phyloP scores from a whole-genome alignment of 2,113 vertebrate genomes.

The Ornithorhynchus anatinus region DNA sequence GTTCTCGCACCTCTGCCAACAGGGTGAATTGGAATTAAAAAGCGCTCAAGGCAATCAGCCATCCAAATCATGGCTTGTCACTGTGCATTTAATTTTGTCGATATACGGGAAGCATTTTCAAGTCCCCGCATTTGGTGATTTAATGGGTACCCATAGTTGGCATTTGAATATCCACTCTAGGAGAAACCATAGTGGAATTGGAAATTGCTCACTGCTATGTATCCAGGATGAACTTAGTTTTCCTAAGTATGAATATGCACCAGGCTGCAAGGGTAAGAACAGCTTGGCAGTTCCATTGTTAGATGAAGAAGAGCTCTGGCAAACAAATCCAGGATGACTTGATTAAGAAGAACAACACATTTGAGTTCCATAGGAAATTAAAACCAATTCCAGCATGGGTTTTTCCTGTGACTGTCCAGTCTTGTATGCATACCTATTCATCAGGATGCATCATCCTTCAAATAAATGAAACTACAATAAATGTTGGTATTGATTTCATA shows the following conservation, averaged over 20 bases:
- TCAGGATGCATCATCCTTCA: background rate
- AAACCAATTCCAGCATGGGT: background rate
- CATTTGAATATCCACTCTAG: constrained; percentile 31
- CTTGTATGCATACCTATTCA: background rate
- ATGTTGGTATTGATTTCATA: background rate
- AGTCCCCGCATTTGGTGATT: constrained; percentile 5
- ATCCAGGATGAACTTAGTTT: constrained; percentile 28
- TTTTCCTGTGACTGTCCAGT: background rate
- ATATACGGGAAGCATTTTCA: constrained; percentile 8
- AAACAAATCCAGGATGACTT: constrained; percentile 23
- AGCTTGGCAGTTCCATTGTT: background rate
- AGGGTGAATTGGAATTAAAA: constrained; percentile 13
- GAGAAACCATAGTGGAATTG: constrained; percentile 14
- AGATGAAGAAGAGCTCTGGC: background rate
- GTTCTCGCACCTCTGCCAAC: constrained; percentile 18
- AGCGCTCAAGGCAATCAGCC: background rate
- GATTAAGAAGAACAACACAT: background rate
- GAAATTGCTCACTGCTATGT: constrained; percentile 32
- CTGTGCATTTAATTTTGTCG: constrained; percentile 15
- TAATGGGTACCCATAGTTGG: constrained; percentile 18
- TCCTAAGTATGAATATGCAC: background rate
- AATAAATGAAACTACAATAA: constrained; percentile 34
- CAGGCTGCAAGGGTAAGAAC: constrained; percentile 4
- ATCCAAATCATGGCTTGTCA: constrained; percentile 15
- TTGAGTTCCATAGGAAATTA: constrained; percentile 9